phyloP scores from a whole-genome alignment of 2,113 vertebrate species.

The Saguinus imperator region DNA sequence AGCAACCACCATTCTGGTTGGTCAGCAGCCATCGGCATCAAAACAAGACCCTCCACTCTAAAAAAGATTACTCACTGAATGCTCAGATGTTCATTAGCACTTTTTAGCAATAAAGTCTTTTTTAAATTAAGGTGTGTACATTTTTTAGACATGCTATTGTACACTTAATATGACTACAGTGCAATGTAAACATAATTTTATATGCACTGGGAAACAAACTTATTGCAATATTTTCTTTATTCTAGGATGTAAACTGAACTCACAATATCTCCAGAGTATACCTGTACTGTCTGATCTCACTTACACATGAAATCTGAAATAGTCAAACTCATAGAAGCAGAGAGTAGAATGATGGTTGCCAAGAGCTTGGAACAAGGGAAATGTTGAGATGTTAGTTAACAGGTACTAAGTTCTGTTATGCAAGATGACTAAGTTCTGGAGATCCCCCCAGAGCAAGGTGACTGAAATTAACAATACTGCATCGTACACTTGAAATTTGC shows the following conservation, averaged over 20 bases:
- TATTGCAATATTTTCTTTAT: neutral
- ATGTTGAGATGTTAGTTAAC: neutral
- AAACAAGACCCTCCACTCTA: too few species aligned
- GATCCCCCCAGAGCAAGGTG: too few species aligned
- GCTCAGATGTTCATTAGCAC: too few species aligned
- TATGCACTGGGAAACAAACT: neutral
- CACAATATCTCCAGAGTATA: neutral
- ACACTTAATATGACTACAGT: too few species aligned
- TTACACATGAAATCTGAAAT: neutral
- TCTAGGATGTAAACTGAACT: neutral
- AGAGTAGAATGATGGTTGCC: neutral
- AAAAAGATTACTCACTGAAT: too few species aligned
- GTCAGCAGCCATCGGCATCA: too few species aligned
- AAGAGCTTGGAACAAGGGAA: neutral
- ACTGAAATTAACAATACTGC: neutral
- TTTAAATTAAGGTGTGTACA: too few species aligned
- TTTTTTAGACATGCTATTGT: too few species aligned
- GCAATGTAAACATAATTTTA: too few species aligned
- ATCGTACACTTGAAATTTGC: neutral
- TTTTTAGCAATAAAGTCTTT: too few species aligned
- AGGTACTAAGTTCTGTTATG: neutral
- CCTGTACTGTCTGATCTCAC: neutral
- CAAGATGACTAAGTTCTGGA: neutral
- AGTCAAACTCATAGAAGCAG: neutral
- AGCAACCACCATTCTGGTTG: too few species aligned